These are phyloP conservation scores for Epistrophe eligans DNA, from an alignment of 2,888 invertebrate species.

Conservation along the genomic window DNA sequence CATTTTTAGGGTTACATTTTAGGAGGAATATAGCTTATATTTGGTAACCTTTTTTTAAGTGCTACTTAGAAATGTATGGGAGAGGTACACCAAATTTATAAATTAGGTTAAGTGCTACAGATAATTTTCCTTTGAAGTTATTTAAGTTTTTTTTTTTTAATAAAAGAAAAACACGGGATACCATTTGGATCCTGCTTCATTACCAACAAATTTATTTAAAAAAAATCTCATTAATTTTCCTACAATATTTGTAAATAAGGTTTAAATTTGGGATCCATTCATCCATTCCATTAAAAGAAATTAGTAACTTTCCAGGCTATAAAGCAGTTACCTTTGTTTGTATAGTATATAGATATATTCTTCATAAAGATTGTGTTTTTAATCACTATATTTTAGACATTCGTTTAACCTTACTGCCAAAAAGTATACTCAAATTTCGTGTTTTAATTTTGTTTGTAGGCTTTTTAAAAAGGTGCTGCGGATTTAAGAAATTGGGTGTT, in stretches of 20 bases:
- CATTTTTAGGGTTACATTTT: too few relatives aligned
- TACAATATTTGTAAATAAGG: constrained; percentile 28
- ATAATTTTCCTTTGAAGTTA: background rate
- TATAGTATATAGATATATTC: background rate
- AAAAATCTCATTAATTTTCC: constrained; percentile 15
- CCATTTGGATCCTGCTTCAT: background rate
- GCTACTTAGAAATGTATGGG: background rate
- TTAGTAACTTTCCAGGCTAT: constrained; percentile 8
- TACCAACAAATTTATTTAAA: background rate
- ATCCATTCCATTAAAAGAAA: background rate
- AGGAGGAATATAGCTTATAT: background rate
- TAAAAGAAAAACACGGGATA: background rate
- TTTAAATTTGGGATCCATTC: constrained; percentile 6
- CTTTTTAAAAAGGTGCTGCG: background rate
- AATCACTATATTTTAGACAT: background rate
- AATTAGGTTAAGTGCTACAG: background rate
- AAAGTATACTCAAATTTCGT: background rate
- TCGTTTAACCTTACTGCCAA: constrained; percentile 11
- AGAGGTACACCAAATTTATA: background rate
- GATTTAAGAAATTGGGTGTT: background rate
- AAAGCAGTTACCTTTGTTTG: background rate
- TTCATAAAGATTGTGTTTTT: background rate
- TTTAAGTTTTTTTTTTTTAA: background rate
- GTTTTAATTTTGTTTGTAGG: background rate
- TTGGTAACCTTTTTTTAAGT: background rate